A percentile compares a stretch with the other conserved stretches of the same genome.
phyloP scores from a whole-genome alignment of 2,797 vertebrate species.

The Cirrhinus mrigala region DNA sequence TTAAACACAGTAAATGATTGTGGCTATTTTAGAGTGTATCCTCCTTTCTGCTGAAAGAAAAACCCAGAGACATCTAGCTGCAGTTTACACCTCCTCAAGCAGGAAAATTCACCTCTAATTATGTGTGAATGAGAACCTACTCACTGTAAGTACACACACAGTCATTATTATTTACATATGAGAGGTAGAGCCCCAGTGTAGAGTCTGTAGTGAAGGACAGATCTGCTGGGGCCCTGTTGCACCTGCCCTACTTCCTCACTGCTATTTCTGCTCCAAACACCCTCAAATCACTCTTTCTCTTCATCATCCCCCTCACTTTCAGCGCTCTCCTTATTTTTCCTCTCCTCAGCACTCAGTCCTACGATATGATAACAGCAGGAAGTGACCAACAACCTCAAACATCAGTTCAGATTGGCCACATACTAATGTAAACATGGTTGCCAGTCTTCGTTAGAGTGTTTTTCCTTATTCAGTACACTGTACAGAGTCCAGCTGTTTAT shows the following conservation, averaged over 20 bases:
- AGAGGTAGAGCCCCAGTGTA: slow-evolving; percentile 27
- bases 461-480: background rate
- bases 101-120: background rate
- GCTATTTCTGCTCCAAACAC: slow-evolving; percentile 46
- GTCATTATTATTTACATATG: slow-evolving; percentile 50
- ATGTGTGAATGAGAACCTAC: slow-evolving; percentile 9
- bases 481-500: background rate
- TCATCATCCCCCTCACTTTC: slow-evolving; percentile 1
- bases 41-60: background rate
- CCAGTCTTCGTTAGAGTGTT: no score
- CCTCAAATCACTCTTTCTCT: slow-evolving; percentile 7
- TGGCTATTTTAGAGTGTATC: background rate
- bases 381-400: background rate
- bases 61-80: background rate
- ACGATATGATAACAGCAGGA: background rate
- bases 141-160: background rate
- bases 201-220: slow-evolving; percentile 29
- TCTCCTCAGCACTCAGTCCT: background rate
- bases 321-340: background rate
- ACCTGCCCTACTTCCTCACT: slow-evolving; percentile 46
- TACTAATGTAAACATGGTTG: background rate
- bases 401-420: background rate
- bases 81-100: background rate
- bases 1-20: background rate
- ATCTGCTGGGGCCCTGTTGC: slow-evolving; percentile 13